Conservation (phyloP, 1,140 invertebrate species). For the Drosophila ficusphila region DNA sequence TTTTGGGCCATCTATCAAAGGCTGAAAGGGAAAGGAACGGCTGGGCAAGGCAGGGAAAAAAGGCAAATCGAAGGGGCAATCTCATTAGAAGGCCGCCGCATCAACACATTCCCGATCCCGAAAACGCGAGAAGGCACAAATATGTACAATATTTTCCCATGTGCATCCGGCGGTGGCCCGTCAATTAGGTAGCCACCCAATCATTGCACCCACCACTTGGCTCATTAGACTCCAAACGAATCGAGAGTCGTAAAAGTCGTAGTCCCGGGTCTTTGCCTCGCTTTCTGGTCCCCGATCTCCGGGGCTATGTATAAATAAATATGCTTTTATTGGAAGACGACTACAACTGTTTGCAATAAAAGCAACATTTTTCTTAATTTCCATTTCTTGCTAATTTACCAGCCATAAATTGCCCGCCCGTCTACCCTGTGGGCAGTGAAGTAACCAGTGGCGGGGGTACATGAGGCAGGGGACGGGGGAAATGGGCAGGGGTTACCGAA, state of each 20-base stretch:
- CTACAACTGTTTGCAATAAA: slow-evolving; percentile 83
- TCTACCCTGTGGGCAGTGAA: slow-evolving; percentile 34
- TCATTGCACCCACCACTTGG: slow-evolving; percentile 61
- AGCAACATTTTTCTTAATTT: slow-evolving; percentile 83
- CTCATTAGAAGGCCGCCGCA: slow-evolving; percentile 44
- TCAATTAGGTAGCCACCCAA: slow-evolving; percentile 67
- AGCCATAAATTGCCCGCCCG: slow-evolving; percentile 71
- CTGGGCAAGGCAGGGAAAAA: too few relatives aligned
- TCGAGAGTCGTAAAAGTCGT: slow-evolving; percentile 72
- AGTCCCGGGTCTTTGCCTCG: background rate
- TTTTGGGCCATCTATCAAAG: slow-evolving; percentile 64
- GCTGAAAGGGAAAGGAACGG: slow-evolving; percentile 17
- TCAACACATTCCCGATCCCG: slow-evolving; percentile 15
- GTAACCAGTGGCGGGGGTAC: background rate
- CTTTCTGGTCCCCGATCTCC: slow-evolving; percentile 17
- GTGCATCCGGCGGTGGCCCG: slow-evolving; percentile 35
- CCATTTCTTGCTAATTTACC: slow-evolving; percentile 82
- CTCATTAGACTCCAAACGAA: slow-evolving; percentile 75
- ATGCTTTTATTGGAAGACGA: slow-evolving; percentile 79
- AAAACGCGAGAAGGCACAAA: slow-evolving; percentile 10
- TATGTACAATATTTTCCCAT: slow-evolving; percentile 46
- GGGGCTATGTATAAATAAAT: slow-evolving; percentile 69
- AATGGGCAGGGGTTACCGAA: slow-evolving; percentile 22
- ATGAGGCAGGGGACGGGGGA: background rate
- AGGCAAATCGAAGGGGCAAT: slow-evolving; percentile 34